Percentiles rank a stretch among this genome's conserved stretches.
Evolutionary conservation across 37 sponge, comb jelly and placozoan species (phyloP).

Genomic region (Lycopodina hypogea): DNA sequence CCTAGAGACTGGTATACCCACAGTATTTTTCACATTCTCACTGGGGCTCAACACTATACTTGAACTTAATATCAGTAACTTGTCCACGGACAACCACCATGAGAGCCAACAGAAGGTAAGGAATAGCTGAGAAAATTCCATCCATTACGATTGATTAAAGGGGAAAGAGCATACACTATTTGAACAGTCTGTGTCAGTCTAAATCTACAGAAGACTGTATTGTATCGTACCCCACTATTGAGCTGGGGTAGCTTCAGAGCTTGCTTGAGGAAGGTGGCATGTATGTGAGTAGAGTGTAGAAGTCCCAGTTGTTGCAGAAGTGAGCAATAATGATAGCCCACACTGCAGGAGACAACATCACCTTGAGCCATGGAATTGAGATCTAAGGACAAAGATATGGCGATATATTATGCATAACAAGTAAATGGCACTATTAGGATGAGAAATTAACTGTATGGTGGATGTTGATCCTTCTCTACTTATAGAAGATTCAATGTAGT

Average conservation of each 20-base stretch:
- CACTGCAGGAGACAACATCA: constrained; percentile 74
- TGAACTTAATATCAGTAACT: constrained; percentile 63
- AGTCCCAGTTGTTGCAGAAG: constrained; percentile 85
- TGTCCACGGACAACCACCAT: constrained; percentile 37
- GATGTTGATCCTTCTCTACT: background rate
- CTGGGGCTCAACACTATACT: too few relatives aligned
- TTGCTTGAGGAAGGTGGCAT: constrained; percentile 72
- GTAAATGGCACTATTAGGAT: too few relatives aligned
- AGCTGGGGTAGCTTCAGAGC: constrained; percentile 16
- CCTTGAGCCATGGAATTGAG: constrained; percentile 60
- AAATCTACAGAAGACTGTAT: background rate
- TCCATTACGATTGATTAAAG: constrained; percentile 36
- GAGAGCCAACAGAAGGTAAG: constrained; percentile 39
- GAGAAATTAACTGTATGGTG: background rate
- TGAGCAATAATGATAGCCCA: constrained; percentile 80
- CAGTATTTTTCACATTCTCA: too few relatives aligned
- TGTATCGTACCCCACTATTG: constrained; percentile 1
- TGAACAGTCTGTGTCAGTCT: background rate
- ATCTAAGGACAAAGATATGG: background rate
- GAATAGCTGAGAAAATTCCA: constrained; percentile 81
- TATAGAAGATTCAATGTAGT: constrained; percentile 72
- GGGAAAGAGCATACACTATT: too few relatives aligned
- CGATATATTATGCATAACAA: background rate
- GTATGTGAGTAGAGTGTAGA: constrained; percentile 84
- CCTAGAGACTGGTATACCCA: too few relatives aligned